Base-by-base conservation (phyloP, 2,797 vertebrate species). In the Oophaga sylvatica region DNA sequence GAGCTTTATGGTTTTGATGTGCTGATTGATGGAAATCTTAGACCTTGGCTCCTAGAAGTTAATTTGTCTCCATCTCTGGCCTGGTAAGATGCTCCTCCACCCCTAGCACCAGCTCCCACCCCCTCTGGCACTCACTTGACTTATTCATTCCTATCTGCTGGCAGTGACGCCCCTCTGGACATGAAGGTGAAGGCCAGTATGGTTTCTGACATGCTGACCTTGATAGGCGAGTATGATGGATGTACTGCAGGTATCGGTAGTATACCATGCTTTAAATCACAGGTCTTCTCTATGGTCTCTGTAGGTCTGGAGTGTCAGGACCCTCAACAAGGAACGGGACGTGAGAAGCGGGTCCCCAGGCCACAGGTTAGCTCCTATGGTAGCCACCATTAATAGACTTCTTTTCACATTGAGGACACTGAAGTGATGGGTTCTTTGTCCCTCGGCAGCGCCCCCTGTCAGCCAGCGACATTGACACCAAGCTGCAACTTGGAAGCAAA, bases 111-210 rank as follows among this genome's bases (percentile, higher is more conserved):
- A 59, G 31, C 2, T 3, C 1, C 15, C n/a, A 0, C 10, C n/a
- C 57, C 45, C 57, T 6, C 6, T 22, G 13, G 22, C 19, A 41
- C 16, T 35, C 17, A 19, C 67, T 0, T 70, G 2, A 56, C 15
- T 62, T 63, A 75, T 17, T 4, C 15, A 17, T 59, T 31, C 2
- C 5, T 6, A 63, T 92, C 91, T 89, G 88, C 91, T 92, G 92
- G 65, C 90, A 99, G 98, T 88, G 98, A 99, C 95, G 96, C 98
- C 60, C 97, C 98, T 88, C 94, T 99, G 95, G 98, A 99, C 93
- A 93, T 99, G 93, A 99, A 99, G 95, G 97, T 99, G 94, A 99
- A 99, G 96, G 98, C 98, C 93, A 99, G 97, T 93, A 97, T 99
- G 97, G 97, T 99, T 89, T 97, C 98, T 87, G 98, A 99, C 94